Evolutionary conservation across 2,113 vertebrate species (phyloP).

Genomic region (Gallinago jamesoni): DNA sequence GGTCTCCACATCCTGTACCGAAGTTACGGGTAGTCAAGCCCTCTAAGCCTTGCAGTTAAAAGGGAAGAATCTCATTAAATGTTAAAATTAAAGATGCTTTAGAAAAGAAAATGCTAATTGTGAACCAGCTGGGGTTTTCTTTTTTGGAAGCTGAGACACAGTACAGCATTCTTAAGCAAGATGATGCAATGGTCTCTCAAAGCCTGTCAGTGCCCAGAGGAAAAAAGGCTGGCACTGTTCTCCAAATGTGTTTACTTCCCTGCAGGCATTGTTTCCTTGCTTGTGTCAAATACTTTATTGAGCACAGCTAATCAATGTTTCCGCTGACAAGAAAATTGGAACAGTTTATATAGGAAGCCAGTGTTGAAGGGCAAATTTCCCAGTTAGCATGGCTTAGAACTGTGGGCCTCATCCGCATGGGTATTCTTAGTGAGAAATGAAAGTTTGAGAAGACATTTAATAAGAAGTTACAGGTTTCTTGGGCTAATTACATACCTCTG

Average conservation of each 20-base stretch:
- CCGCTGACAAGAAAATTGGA: constrained; percentile 54
- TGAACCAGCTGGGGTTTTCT: constrained; percentile 32
- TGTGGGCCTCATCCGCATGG: background rate
- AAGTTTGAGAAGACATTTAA: background rate
- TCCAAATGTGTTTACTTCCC: constrained; percentile 60
- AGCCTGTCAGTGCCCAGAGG: constrained; percentile 30
- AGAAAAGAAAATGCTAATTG: constrained; percentile 30
- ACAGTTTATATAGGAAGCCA: constrained; percentile 46
- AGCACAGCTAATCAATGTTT: constrained; percentile 67
- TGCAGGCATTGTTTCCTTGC: constrained; percentile 55
- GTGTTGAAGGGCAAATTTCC: constrained; percentile 44
- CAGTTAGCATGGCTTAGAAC: background rate
- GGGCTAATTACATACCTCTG: background rate
- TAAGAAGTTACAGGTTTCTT: background rate
- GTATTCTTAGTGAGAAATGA: background rate
- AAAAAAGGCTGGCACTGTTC: constrained; percentile 64
- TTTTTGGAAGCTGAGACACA: constrained; percentile 19
- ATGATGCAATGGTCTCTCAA: constrained; percentile 56
- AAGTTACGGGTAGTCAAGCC: background rate
- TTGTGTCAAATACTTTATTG: constrained; percentile 68
- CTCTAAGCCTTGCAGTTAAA: background rate
- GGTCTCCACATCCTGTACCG: background rate
- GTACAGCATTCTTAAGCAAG: constrained; percentile 31
- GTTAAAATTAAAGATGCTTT: constrained; percentile 17
- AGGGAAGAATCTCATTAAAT: constrained; percentile 24